Conservation (phyloP, 2,888 invertebrate genomes). For the Oscheius sp. region DNA sequence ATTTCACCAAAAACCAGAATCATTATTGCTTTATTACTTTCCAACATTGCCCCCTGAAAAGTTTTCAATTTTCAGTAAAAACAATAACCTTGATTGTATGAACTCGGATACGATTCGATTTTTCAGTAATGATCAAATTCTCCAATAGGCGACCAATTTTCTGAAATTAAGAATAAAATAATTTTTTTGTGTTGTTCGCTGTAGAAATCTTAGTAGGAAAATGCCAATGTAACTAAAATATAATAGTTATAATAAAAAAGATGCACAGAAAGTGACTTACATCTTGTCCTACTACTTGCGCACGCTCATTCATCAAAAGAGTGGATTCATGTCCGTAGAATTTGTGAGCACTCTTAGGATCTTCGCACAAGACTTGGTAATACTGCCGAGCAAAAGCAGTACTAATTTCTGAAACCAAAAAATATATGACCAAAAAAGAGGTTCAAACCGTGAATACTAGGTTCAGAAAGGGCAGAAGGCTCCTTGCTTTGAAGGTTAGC, state of each 20-base stretch:
- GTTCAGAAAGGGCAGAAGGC: conserved; percentile 5
- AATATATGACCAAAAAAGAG: not conserved
- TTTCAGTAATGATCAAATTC: conserved; percentile 27
- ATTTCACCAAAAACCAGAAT: conserved; percentile 41
- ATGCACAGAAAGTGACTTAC: conserved; percentile 29
- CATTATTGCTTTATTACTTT: conserved; percentile 35
- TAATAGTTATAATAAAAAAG: not conserved
- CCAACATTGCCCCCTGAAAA: not conserved
- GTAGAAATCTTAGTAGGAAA: not conserved
- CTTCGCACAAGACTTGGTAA: conserved; percentile 38
- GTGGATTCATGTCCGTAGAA: conserved; percentile 53
- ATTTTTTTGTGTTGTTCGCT: not conserved
- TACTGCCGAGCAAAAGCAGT: conserved; percentile 42
- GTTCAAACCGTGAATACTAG: not conserved
- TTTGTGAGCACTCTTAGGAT: conserved; percentile 30
- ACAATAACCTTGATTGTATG: conserved; percentile 34
- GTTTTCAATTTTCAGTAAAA: not conserved
- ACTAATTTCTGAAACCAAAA: conserved; percentile 38
- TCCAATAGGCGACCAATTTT: conserved; percentile 38
- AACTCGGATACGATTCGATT: conserved; percentile 36
- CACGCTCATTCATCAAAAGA: conserved; percentile 40
- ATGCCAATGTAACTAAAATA: too few species aligned
- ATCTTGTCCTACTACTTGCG: conserved; percentile 42
- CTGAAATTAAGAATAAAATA: conserved; percentile 27
- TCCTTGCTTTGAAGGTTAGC: conserved; percentile 23